Evolutionary conservation across 2,797 vertebrate genomes (phyloP).

Genomic region (Botia almorhae): DNA sequence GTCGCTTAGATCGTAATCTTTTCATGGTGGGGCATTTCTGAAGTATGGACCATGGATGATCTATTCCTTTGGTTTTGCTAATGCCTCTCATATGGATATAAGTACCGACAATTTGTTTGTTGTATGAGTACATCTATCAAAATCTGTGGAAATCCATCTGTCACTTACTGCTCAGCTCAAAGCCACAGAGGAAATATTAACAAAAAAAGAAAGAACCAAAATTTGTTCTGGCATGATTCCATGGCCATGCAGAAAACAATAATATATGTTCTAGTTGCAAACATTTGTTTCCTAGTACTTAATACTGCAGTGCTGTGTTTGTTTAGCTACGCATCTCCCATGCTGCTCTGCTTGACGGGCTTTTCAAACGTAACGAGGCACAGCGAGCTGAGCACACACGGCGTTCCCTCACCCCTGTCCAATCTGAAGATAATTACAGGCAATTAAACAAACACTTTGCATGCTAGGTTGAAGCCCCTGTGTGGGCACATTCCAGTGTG

Average conservation of each 20-base stretch:
- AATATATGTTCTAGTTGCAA: neutral
- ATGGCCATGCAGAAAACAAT: slow-evolving; percentile 11
- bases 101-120: slow-evolving; percentile 34
- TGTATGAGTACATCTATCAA: slow-evolving; percentile 45
- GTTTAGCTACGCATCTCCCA: slow-evolving; percentile 41
- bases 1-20: slow-evolving; percentile 42
- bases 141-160: slow-evolving; percentile 47
- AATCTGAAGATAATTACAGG: slow-evolving; percentile 72
- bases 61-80: slow-evolving; percentile 34
- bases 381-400: slow-evolving; percentile 23
- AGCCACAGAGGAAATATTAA: neutral
- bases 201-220: neutral
- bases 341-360: slow-evolving; percentile 21
- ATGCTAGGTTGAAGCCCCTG: slow-evolving; percentile 51
- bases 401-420: slow-evolving; percentile 50
- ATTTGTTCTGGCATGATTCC: slow-evolving; percentile 1
- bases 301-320: slow-evolving; percentile 29
- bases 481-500: slow-evolving; percentile 61
- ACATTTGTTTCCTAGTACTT: slow-evolving; percentile 21
- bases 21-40: slow-evolving; percentile 23
- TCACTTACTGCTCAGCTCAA: slow-evolving; percentile 45
- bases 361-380: slow-evolving; percentile 45
- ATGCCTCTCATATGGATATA: slow-evolving; percentile 53
- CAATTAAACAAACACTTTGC: slow-evolving; percentile 67
- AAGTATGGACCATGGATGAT: slow-evolving; percentile 34